Percentiles rank a stretch among this genome's conserved stretches.
Conservation (phyloP, 2,888 invertebrate genomes). For the Carterocephalus palaemon region DNA sequence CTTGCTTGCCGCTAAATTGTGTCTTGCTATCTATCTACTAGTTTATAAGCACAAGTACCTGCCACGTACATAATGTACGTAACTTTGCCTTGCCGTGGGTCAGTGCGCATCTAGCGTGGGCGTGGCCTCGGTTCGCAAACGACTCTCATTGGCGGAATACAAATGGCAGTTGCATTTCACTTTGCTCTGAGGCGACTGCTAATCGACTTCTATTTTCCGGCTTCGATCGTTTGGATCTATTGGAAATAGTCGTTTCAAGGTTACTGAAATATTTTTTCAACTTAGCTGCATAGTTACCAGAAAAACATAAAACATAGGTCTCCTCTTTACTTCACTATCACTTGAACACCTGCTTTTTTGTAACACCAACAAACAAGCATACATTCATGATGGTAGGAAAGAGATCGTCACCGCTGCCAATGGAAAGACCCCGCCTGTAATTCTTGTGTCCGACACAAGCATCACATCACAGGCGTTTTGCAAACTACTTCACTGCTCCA, state of each 20-base stretch:
- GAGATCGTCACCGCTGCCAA: no score
- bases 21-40: no score
- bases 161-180: slow-evolving; percentile 70
- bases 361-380: no score
- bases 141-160: slow-evolving; percentile 54
- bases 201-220: slow-evolving; percentile 38
- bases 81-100: slow-evolving; percentile 35
- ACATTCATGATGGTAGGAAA: no score
- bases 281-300: background rate
- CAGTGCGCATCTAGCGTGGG: slow-evolving; percentile 47
- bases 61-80: slow-evolving; percentile 33
- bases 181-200: slow-evolving; percentile 55
- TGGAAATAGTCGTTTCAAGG: slow-evolving; percentile 12
- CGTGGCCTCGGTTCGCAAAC: slow-evolving; percentile 56
- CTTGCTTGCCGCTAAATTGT: background rate
- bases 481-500: no score
- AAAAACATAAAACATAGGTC: no score
- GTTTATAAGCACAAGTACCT: slow-evolving; percentile 5
- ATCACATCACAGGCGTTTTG: no score
- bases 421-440: no score
- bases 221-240: slow-evolving; percentile 17
- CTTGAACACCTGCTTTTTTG: no score
- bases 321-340: no score
- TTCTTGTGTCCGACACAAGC: no score
- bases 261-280: slow-evolving; percentile 14